phyloP scores from a whole-genome alignment of 2,797 vertebrate species.

The Sebastes reedi region DNA sequence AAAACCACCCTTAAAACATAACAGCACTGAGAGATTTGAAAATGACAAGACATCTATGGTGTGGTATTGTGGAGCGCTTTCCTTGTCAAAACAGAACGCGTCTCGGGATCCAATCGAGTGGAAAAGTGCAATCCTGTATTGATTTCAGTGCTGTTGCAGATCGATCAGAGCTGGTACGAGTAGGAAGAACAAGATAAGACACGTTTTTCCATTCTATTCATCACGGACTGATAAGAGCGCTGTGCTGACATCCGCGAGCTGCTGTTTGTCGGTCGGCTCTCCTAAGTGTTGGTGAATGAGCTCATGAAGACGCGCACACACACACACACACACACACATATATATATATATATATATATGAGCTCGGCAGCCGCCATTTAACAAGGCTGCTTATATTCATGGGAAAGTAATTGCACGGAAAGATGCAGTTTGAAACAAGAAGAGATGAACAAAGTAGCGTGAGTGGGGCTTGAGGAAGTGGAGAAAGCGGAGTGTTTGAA shows the following conservation, averaged over 20 bases:
- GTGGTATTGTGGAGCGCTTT: constrained; percentile 59
- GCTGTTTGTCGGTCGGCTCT: constrained; percentile 62
- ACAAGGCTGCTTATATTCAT: constrained; percentile 70
- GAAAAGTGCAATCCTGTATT: constrained; percentile 80
- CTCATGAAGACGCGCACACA: constrained; percentile 43
- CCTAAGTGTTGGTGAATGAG: constrained; percentile 69
- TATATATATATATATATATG: not conserved
- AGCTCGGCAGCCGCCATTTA: constrained; percentile 40
- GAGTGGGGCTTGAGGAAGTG: constrained; percentile 68
- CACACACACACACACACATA: not conserved
- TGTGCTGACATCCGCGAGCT: constrained; percentile 71
- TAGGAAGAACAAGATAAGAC: constrained; percentile 78
- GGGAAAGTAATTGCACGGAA: constrained; percentile 60
- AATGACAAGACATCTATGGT: constrained; percentile 43
- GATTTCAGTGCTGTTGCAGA: constrained; percentile 70
- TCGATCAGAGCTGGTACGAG: constrained; percentile 73
- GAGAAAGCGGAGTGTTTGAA: constrained; percentile 69
- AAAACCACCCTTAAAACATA: constrained; percentile 34
- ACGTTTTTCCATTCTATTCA: constrained; percentile 77
- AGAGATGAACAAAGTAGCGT: constrained; percentile 71
- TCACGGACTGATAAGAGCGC: constrained; percentile 73
- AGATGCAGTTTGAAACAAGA: constrained; percentile 62
- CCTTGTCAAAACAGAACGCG: constrained; percentile 68
- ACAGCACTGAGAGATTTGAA: constrained; percentile 45
- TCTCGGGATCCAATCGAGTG: constrained; percentile 68